Percentiles rank a stretch among this genome's conserved stretches.
phyloP scores from a whole-genome alignment of 2,888 invertebrate genomes.

The Clanis bilineata region DNA sequence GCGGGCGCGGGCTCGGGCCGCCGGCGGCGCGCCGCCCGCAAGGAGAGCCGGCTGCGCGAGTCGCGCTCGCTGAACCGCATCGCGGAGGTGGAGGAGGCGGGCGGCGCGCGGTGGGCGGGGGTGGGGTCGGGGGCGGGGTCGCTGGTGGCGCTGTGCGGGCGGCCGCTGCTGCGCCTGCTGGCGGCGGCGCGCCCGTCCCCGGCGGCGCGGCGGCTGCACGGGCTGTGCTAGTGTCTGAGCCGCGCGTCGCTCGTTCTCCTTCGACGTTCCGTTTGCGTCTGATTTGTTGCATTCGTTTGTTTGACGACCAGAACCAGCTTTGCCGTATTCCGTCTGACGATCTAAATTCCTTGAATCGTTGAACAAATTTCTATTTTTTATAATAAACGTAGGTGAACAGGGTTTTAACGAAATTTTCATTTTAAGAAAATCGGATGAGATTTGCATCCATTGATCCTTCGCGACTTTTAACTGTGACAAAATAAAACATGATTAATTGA shows the following conservation, averaged over 20 bases:
- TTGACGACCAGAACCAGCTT: conserved; percentile 4
- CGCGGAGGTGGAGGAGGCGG: conserved; percentile 91
- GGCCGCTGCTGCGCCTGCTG: conserved; percentile 69
- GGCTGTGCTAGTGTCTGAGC: conserved; percentile 57
- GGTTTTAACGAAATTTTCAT: conserved; percentile 56
- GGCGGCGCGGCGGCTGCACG: conserved; percentile 67
- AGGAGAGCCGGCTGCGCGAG: conserved; percentile 85
- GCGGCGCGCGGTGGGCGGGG: conserved; percentile 66
- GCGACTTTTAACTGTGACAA: not conserved
- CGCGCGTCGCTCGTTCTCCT: conserved; percentile 13
- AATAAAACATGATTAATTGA: not conserved
- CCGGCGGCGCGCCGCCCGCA: conserved; percentile 52
- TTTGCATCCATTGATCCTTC: not conserved
- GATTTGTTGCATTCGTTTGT: conserved; percentile 12
- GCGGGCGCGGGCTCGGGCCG: conserved; percentile 36
- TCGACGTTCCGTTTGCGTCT: not conserved
- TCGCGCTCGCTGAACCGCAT: conserved; percentile 93
- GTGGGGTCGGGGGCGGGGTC: conserved; percentile 71
- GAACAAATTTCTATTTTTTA: conserved; percentile 29
- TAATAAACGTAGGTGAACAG: conserved; percentile 59
- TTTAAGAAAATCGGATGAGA: conserved; percentile 28
- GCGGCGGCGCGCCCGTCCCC: conserved; percentile 77
- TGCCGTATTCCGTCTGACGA: conserved; percentile 6
- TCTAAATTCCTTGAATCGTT: conserved; percentile 15
- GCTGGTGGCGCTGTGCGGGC: conserved; percentile 71